Evolutionary conservation across 2,797 vertebrate species (phyloP).

Genomic region (Vespertilio murinus): DNA sequence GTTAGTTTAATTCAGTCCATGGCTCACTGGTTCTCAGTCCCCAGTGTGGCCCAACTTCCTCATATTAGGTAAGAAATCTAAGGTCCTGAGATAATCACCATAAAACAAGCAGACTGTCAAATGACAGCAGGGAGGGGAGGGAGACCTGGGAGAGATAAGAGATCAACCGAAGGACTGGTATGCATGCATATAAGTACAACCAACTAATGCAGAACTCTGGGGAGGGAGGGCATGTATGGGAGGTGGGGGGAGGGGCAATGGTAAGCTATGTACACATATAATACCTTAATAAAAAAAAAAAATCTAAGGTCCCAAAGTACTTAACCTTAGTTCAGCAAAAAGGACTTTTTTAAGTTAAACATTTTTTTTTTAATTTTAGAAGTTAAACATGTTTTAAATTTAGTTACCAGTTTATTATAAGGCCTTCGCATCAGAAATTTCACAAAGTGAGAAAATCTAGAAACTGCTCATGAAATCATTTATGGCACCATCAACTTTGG

Average conservation of each 20-base stretch:
- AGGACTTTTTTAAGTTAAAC: neutral
- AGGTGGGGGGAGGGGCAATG: no score
- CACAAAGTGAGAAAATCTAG: neutral
- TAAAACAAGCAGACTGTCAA: no score
- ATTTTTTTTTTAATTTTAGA: neutral
- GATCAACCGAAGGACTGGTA: no score
- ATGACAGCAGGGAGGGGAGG: no score
- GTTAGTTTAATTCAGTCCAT: neutral
- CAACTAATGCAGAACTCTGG: no score
- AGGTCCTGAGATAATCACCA: no score
- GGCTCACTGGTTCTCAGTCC: neutral
- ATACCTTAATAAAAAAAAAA: no score
- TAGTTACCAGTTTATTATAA: neutral
- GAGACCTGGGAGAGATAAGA: no score
- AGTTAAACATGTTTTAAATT: neutral
- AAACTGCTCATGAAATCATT: neutral
- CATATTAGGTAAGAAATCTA: neutral
- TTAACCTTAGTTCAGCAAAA: neutral
- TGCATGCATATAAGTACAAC: no score
- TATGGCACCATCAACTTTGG: neutral
- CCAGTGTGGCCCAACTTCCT: neutral
- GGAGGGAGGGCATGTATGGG: no score
- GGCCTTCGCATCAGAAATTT: neutral
- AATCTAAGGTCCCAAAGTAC: neutral
- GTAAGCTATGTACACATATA: no score